A percentile compares a stretch with the other conserved stretches of the same genome.
phyloP scores from a whole-genome alignment of 35 echinoderm and acorn worm genomes.

The Diadema setosum region DNA sequence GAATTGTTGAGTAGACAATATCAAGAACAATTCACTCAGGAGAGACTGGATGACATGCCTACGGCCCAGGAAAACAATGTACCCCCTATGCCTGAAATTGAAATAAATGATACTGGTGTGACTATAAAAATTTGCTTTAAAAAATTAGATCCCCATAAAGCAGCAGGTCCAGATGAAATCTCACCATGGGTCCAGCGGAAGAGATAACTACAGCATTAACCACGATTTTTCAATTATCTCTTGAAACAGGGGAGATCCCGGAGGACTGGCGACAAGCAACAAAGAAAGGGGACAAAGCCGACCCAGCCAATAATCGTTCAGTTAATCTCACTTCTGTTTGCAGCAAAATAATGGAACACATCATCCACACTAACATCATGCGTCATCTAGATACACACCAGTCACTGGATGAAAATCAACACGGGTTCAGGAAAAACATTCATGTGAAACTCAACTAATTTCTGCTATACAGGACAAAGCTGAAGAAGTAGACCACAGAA shows the following conservation, averaged over 20 bases:
- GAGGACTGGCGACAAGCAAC: conserved; percentile 5
- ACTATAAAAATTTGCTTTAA: background rate
- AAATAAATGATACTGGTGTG: background rate
- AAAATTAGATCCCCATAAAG: background rate
- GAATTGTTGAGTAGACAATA: too few relatives aligned
- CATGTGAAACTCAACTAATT: too few relatives aligned
- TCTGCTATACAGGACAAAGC: background rate
- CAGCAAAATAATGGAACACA: too few relatives aligned
- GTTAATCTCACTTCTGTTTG: background rate
- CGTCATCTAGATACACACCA: background rate
- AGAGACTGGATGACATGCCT: too few relatives aligned
- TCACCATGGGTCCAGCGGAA: background rate
- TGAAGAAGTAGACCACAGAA: background rate
- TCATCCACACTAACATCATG: too few relatives aligned
- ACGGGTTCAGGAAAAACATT: too few relatives aligned
- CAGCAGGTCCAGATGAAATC: conserved; percentile 4
- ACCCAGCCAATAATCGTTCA: background rate
- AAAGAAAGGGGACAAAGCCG: conserved; percentile 12
- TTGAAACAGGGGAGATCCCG: background rate
- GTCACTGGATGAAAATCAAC: too few relatives aligned
- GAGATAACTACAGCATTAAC: background rate
- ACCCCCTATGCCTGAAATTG: background rate
- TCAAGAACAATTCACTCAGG: too few relatives aligned
- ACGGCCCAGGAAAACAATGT: background rate
- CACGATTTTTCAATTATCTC: conserved; percentile 15